Evolutionary conservation across 2,113 vertebrate species (phyloP), one percentile per base, ranked within the genome.

Genomic region (Elaphurus davidianus): DNA sequence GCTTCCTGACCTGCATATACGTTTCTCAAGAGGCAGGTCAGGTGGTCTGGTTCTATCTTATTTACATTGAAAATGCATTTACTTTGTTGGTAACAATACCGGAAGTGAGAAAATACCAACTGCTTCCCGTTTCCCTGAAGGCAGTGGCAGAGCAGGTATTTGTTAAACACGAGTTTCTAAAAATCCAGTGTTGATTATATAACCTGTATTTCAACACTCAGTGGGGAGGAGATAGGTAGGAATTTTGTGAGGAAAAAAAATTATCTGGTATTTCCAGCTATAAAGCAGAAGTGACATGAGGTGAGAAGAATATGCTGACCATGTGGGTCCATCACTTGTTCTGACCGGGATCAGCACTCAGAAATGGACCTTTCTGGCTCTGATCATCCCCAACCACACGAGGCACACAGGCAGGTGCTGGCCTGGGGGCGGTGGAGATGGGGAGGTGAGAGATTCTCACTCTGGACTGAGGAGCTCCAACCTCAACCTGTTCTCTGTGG

Each of bases 251-350:
- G 71, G 52, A 15, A 79, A 94, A 92, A 52, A 57, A 21, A 33
- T 45, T 45, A 90, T 60, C 47, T 78, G 7, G 6, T 92, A 55
- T 91, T 83, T 97, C 47, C 14, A 52, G 55, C 23, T 94, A 43
- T 33, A 15, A 90, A 59, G 25, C 27, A 8, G 43, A 92, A 84
- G 23, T 13, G n/a, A 47, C 28, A 11, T n/a, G n/a, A 47, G 19
- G 45, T 50, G 40, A 60, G 81, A 87, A 91, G 84, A 92, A 55
- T 16, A 87, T 3, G 14, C 33, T 3, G 19, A 30, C 21, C 19
- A 16, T 60, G 78, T 84, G 57, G 54, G 60, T 45, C 54, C 28
- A 25, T 76, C 27, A 74, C 36, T 85, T 19, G 40, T 54, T 76
- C 47, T 14, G 40, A 89, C 3, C 1, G 36, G 28, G 19, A 43